phyloP scores from a whole-genome alignment of 2,888 invertebrate genomes.

The Timema podura region DNA sequence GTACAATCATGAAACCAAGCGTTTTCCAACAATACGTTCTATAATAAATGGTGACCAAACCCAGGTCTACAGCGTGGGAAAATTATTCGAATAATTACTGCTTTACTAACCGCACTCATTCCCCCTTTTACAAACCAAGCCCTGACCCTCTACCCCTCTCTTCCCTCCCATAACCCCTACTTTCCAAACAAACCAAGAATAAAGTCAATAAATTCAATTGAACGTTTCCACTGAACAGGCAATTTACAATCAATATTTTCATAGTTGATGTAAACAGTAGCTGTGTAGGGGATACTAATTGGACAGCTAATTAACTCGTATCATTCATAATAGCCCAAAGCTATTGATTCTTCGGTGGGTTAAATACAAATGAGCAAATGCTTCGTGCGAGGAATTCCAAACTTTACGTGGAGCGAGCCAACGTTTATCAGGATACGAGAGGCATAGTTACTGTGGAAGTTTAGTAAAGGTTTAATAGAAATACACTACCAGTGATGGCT shows the following conservation, averaged over 20 bases:
- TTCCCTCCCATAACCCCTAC: neutral
- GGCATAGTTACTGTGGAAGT: too few relatives aligned
- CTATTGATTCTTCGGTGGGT: constrained; percentile 23
- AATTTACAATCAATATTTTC: constrained; percentile 31
- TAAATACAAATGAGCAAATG: constrained; percentile 16
- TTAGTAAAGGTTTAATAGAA: too few relatives aligned
- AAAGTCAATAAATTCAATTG: constrained; percentile 17
- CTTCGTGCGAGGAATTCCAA: constrained; percentile 7
- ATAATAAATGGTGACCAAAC: too few relatives aligned
- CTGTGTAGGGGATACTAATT: constrained; percentile 23
- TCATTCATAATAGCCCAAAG: constrained; percentile 30
- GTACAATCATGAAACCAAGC: too few relatives aligned
- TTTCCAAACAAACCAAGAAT: constrained; percentile 13
- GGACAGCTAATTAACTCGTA: constrained; percentile 30
- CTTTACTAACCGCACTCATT: too few relatives aligned
- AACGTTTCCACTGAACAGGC: constrained; percentile 17
- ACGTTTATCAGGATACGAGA: too few relatives aligned
- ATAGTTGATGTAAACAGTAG: constrained; percentile 28
- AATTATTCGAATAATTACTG: too few relatives aligned
- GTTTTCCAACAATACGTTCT: too few relatives aligned
- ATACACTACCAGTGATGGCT: too few relatives aligned
- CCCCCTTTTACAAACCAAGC: too few relatives aligned
- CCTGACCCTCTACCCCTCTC: neutral
- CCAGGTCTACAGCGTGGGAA: too few relatives aligned
- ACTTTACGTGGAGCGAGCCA: neutral